A percentile compares a stretch with the other conserved stretches of the same genome.
Evolutionary conservation across 1,140 invertebrate genomes (phyloP).

Genomic region (Latrodectus geometricus): DNA sequence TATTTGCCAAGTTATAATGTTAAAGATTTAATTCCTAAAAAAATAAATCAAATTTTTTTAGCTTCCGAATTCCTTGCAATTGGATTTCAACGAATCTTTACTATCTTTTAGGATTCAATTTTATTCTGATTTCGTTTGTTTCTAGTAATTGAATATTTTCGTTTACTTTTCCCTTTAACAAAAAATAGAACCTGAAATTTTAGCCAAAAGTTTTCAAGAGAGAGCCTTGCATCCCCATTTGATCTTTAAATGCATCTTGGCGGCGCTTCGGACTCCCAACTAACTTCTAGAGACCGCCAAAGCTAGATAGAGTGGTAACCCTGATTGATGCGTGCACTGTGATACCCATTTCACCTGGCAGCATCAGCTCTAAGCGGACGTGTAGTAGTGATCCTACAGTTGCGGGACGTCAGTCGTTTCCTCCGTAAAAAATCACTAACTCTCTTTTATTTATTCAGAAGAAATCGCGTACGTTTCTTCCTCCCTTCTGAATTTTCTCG

Average conservation of each 20-base stretch:
- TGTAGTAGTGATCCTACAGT: slow-evolving; percentile 24
- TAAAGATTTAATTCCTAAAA: no score
- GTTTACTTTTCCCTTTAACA: background rate
- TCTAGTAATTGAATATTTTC: no score
- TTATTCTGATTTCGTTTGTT: no score
- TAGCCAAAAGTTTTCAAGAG: background rate
- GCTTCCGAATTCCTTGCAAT: no score
- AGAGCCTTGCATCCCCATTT: background rate
- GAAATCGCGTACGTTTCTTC: background rate
- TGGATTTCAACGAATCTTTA: no score
- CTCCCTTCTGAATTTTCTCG: background rate
- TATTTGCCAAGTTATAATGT: no score
- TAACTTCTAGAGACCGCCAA: slow-evolving; percentile 31
- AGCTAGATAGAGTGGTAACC: slow-evolving; percentile 27
- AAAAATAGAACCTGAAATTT: background rate
- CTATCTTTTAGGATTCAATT: no score
- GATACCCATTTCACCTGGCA: slow-evolving; percentile 48
- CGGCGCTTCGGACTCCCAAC: slow-evolving; percentile 1
- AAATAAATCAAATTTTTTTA: no score
- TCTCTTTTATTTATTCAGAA: slow-evolving; percentile 27
- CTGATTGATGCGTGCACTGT: slow-evolving; percentile 53
- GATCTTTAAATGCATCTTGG: slow-evolving; percentile 39
- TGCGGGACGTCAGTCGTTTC: background rate
- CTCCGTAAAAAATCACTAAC: slow-evolving; percentile 29
- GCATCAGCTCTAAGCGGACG: slow-evolving; percentile 36